These are phyloP conservation scores for Lagorchestes hirsutus DNA, from an alignment of 2,797 vertebrate genomes.

Conservation along the genomic window DNA sequence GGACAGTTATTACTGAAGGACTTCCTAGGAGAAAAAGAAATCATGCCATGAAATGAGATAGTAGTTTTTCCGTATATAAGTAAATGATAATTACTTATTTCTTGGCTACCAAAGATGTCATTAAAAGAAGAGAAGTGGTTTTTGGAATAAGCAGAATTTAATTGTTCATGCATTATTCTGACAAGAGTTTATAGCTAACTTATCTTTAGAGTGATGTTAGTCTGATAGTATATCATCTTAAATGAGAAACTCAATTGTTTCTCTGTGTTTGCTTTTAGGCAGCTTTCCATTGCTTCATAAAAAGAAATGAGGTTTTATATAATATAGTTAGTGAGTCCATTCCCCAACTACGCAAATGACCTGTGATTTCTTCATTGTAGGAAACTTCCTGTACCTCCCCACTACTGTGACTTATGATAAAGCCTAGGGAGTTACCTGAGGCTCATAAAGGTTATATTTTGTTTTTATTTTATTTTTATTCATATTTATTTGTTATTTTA, in stretches of 20 bases:
- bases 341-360: background rate
- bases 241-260: slow-evolving; percentile 54
- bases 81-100: slow-evolving; percentile 44
- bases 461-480: background rate
- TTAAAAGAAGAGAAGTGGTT: background rate
- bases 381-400: background rate
- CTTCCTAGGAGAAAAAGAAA: slow-evolving; percentile 14
- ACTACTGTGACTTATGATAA: background rate
- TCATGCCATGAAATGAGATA: slow-evolving; percentile 21
- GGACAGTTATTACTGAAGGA: slow-evolving; percentile 22
- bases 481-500: background rate
- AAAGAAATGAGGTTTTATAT: slow-evolving; percentile 43
- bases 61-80: background rate
- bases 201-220: slow-evolving; percentile 69
- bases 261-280: slow-evolving; percentile 64
- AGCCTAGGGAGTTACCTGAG: background rate
- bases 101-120: slow-evolving; percentile 14
- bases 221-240: slow-evolving; percentile 67
- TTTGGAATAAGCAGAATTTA: slow-evolving; percentile 42
- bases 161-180: slow-evolving; percentile 44
- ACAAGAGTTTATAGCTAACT: slow-evolving; percentile 48
- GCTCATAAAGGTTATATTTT: background rate
- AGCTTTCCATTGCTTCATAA: slow-evolving; percentile 48
- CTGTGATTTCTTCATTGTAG: background rate
- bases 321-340: background rate